Percentiles rank a stretch among this genome's conserved stretches.
Conservation (phyloP, 2,888 invertebrate genomes). For the Timandra comae region DNA sequence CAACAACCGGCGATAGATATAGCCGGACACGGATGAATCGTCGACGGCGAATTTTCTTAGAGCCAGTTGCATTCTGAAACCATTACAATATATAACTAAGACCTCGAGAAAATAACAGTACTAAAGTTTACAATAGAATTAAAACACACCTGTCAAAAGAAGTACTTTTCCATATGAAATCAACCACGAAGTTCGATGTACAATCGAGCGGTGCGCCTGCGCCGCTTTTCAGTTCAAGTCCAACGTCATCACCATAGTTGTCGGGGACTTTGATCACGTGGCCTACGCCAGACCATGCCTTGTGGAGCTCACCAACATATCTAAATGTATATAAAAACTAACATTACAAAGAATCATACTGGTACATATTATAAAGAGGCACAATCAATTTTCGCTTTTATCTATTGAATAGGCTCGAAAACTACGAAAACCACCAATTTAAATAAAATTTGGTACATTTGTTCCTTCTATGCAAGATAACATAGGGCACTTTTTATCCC, state of each 20-base stretch:
- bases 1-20: slow-evolving; percentile 96
- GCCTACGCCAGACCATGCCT: slow-evolving; percentile 98
- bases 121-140: too few species aligned
- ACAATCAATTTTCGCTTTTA: too few species aligned
- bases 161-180: slow-evolving; percentile 99
- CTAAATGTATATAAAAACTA: slow-evolving; percentile 32
- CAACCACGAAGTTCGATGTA: slow-evolving; percentile 96
- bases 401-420: too few species aligned
- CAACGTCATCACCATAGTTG: slow-evolving; percentile 98
- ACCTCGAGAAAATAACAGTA: slow-evolving; percentile 10
- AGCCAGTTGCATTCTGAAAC: slow-evolving; percentile 94
- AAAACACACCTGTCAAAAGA: slow-evolving; percentile 93
- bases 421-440: too few species aligned
- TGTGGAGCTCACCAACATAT: slow-evolving; percentile 94
- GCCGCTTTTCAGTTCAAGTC: slow-evolving; percentile 95
- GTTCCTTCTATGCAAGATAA: too few species aligned
- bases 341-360: background rate
- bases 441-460: too few species aligned
- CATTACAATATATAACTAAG: slow-evolving; percentile 3
- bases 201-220: slow-evolving; percentile 95
- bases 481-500: too few species aligned
- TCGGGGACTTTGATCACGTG: slow-evolving; percentile 98
- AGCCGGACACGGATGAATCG: slow-evolving; percentile 96
- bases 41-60: slow-evolving; percentile 97
- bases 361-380: too few species aligned